Conservation (phyloP, 2,797 vertebrate genomes). For the Myotis planiceps region DNA sequence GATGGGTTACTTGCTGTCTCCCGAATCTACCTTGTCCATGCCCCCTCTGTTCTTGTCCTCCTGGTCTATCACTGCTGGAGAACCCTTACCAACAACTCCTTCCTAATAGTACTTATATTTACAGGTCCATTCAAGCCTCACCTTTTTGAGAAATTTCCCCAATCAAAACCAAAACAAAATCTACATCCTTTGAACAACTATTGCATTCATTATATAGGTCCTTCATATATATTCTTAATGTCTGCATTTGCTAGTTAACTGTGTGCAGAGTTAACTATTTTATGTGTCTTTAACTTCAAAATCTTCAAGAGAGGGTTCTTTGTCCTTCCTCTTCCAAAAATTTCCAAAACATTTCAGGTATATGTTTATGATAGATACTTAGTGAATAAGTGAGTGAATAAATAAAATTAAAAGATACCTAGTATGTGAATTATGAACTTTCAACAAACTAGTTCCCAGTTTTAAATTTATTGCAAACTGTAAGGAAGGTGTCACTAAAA, state of each 20-base stretch:
- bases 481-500: background rate
- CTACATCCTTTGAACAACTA: background rate
- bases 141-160: background rate
- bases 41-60: background rate
- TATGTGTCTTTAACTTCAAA: background rate
- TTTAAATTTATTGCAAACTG: background rate
- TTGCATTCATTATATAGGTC: background rate
- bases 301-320: background rate
- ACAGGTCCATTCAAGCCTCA: background rate
- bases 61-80: background rate
- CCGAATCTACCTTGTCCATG: background rate
- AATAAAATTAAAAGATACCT: background rate
- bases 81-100: background rate
- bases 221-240: background rate
- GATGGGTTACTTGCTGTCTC: background rate
- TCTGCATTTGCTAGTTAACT: background rate
- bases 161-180: background rate
- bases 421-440: background rate
- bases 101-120: background rate
- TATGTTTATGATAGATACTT: background rate
- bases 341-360: background rate
- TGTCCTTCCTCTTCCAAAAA: background rate
- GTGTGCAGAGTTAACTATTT: background rate
- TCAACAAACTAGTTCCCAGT: background rate
- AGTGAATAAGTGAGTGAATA: background rate